A percentile compares a stretch with the other conserved stretches of the same genome.
phyloP scores from a whole-genome alignment of 2,113 vertebrate genomes.

The Willisornis vidua region DNA sequence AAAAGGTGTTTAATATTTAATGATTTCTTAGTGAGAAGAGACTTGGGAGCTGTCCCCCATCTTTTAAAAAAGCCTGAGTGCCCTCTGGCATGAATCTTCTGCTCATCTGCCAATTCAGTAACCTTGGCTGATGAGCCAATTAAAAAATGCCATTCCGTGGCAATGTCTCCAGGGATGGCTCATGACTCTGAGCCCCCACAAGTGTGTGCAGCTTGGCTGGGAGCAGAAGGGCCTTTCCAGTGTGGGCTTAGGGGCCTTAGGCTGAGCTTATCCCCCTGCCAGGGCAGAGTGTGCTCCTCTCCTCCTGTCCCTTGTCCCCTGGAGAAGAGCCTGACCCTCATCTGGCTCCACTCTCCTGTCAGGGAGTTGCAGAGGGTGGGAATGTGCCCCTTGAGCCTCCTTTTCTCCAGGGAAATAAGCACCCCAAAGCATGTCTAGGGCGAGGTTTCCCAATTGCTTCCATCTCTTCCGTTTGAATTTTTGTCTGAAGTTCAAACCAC shows the following conservation, averaged over 20 bases:
- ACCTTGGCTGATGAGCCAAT: not conserved
- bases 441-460: not conserved
- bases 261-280: too few relatives aligned
- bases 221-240: too few relatives aligned
- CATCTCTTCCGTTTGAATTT: not conserved
- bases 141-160: not conserved
- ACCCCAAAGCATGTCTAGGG: fast-evolving
- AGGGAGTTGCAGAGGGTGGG: too few relatives aligned
- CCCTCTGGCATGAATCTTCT: not conserved
- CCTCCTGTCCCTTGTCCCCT: too few relatives aligned
- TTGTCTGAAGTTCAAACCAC: not conserved
- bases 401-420: not conserved
- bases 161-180: not conserved
- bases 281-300: too few relatives aligned
- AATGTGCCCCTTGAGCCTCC: too few relatives aligned
- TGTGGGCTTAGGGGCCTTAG: too few relatives aligned
- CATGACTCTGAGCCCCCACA: too few relatives aligned
- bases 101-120: not conserved
- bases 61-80: not conserved
- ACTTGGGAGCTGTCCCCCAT: not conserved
- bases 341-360: too few relatives aligned
- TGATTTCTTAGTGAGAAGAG: not conserved
- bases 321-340: too few relatives aligned
- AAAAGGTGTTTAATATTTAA: not conserved
- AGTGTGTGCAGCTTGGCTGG: too few relatives aligned